A percentile compares a stretch with the other conserved stretches of the same genome.
phyloP scores from a whole-genome alignment of 2,888 invertebrate genomes.

The Ormia ochracea region DNA sequence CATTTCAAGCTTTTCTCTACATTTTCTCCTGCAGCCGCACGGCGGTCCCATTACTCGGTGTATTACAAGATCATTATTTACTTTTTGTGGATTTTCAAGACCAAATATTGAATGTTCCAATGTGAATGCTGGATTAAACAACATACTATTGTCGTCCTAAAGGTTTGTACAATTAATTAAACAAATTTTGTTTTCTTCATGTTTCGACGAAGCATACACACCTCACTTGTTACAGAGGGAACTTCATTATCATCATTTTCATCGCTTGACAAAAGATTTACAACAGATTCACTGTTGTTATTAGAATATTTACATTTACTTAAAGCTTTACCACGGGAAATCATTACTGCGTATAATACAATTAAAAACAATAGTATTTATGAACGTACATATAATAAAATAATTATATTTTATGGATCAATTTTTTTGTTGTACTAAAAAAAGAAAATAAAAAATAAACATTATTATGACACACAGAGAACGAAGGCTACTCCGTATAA shows the following conservation, averaged over 20 bases:
- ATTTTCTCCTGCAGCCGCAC: constrained; percentile 7
- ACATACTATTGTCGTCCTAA: background rate
- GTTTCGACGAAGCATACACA: background rate
- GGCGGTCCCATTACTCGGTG: constrained; percentile 3
- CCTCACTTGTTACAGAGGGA: constrained; percentile 3
- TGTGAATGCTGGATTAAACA: background rate
- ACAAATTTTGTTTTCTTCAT: background rate
- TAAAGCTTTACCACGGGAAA: background rate
- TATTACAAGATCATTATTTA: background rate
- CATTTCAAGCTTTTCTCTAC: background rate
- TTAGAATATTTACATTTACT: background rate
- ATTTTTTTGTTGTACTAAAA: constrained; percentile 4
- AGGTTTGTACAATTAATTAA: background rate
- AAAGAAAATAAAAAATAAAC: constrained; percentile 8
- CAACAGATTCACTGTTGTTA: constrained; percentile 2
- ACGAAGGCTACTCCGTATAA: background rate
- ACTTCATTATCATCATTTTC: background rate
- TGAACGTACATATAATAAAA: background rate
- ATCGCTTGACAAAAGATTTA: constrained; percentile 9
- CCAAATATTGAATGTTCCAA: background rate
- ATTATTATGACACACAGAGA: background rate
- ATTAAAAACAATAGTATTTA: background rate
- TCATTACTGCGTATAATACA: constrained; percentile 1
- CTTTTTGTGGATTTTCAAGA: background rate
- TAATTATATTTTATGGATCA: background rate